Conservation (phyloP, 2,888 invertebrate genomes). For the Sylvicola cinctus region DNA sequence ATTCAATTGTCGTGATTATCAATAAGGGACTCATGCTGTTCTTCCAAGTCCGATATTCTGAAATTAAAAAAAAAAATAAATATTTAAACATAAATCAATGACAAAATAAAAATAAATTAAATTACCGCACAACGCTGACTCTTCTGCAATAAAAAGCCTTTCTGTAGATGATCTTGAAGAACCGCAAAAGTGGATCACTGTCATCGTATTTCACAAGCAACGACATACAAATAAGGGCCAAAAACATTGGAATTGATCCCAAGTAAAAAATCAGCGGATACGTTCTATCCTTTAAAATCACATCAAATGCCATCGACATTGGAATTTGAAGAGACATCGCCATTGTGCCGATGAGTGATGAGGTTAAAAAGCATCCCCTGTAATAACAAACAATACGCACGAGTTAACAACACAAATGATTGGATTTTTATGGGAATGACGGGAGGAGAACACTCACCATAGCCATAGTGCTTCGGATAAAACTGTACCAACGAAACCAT, state of each 20-base stretch:
- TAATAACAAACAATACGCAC: slow-evolving; percentile 8
- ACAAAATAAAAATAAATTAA: slow-evolving; percentile 1
- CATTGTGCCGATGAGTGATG: slow-evolving; percentile 70
- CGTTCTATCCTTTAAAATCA: slow-evolving; percentile 44
- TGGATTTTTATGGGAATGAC: background rate
- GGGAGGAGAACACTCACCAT: slow-evolving; percentile 55
- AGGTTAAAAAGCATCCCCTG: slow-evolving; percentile 89
- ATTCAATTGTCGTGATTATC: slow-evolving; percentile 17
- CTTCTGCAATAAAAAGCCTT: slow-evolving; percentile 20
- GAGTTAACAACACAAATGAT: slow-evolving; percentile 1
- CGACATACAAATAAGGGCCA: slow-evolving; percentile 29
- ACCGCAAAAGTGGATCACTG: slow-evolving; percentile 51
- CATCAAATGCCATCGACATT: slow-evolving; percentile 71
- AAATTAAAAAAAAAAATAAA: slow-evolving; percentile 2
- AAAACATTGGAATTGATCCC: slow-evolving; percentile 55
- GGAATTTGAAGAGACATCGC: slow-evolving; percentile 76
- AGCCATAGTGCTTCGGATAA: slow-evolving; percentile 84
- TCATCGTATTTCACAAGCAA: slow-evolving; percentile 63
- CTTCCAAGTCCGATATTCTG: slow-evolving; percentile 33
- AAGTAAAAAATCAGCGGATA: slow-evolving; percentile 52
- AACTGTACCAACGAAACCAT: slow-evolving; percentile 79
- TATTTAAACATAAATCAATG: background rate
- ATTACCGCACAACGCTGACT: slow-evolving; percentile 20
- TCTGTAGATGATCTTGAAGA: slow-evolving; percentile 22
- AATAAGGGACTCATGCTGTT: slow-evolving; percentile 40